phyloP scores from a whole-genome alignment of 1,140 invertebrate species.

The Magallana ariakensis region DNA sequence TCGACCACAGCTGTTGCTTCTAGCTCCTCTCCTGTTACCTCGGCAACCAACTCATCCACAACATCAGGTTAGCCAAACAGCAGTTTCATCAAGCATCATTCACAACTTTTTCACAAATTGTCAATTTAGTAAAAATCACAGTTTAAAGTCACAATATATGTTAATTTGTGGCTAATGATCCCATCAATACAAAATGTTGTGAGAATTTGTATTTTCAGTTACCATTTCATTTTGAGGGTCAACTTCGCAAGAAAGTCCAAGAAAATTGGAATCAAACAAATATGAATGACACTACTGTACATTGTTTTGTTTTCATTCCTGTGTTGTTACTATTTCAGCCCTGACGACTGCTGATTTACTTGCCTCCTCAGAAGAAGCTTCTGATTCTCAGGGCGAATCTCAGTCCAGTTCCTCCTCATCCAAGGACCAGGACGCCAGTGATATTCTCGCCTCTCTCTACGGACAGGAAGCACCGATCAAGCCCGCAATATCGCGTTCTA shows the following conservation, averaged over 20 bases:
- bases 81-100: too few species aligned
- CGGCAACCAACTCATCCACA: conserved; percentile 58
- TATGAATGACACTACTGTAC: too few species aligned
- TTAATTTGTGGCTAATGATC: too few species aligned
- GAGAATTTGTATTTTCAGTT: too few species aligned
- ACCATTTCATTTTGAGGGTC: too few species aligned
- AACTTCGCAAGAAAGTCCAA: too few species aligned
- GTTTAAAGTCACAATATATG: too few species aligned
- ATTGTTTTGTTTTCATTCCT: too few species aligned
- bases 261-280: too few species aligned
- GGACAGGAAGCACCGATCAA: background rate
- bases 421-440: conserved; percentile 9
- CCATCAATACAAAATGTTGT: too few species aligned
- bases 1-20: conserved; percentile 40
- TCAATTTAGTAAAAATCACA: too few species aligned
- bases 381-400: background rate
- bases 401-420: conserved; percentile 24
- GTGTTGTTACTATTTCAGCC: background rate
- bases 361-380: background rate
- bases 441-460: conserved; percentile 34
- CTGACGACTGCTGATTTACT: conserved; percentile 26
- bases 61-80: conserved; percentile 54
- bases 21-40: conserved; percentile 48
- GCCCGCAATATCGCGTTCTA: background rate
- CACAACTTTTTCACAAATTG: too few species aligned